Conservation (phyloP, 1,140 invertebrate species). For the Drosophila hydei region DNA sequence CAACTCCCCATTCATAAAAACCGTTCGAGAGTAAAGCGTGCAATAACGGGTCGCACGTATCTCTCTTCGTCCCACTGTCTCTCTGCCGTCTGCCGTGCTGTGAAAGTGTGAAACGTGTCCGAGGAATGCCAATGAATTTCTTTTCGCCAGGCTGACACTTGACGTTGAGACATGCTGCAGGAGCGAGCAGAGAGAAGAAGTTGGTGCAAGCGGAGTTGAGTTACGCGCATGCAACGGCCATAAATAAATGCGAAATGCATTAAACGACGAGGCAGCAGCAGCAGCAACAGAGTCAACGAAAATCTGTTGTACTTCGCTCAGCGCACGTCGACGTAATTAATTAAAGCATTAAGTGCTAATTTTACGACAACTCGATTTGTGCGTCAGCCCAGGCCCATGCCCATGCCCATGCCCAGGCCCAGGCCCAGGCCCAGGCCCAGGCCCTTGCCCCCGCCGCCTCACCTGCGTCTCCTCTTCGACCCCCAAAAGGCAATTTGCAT, state of each 20-base stretch:
- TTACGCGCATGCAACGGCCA: constrained; percentile 76
- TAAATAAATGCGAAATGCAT: constrained; percentile 81
- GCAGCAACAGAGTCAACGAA: constrained; percentile 22
- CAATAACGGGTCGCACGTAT: constrained; percentile 14
- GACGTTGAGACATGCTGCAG: constrained; percentile 69
- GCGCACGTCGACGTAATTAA: constrained; percentile 79
- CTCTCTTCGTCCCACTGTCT: background rate
- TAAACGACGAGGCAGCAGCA: constrained; percentile 54
- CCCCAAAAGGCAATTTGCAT: constrained; percentile 67
- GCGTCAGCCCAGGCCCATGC: constrained; percentile 40
- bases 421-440: constrained; percentile 1
- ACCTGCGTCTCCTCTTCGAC: constrained; percentile 10
- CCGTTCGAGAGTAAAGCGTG: constrained; percentile 11
- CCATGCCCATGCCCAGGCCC: background rate
- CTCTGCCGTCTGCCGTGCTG: constrained; percentile 28
- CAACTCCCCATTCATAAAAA: constrained; percentile 40
- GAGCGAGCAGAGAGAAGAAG: constrained; percentile 1
- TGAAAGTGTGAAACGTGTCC: constrained; percentile 78
- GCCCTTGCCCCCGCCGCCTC: background rate
- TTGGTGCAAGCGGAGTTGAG: constrained; percentile 52
- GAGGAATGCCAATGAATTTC: constrained; percentile 72
- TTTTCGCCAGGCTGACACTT: constrained; percentile 67
- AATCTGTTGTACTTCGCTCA: constrained; percentile 39
- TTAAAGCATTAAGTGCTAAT: constrained; percentile 83
- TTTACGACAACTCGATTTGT: constrained; percentile 82